phyloP scores from a whole-genome alignment of 1,140 invertebrate species.

The Belonocnema kinseyi region DNA sequence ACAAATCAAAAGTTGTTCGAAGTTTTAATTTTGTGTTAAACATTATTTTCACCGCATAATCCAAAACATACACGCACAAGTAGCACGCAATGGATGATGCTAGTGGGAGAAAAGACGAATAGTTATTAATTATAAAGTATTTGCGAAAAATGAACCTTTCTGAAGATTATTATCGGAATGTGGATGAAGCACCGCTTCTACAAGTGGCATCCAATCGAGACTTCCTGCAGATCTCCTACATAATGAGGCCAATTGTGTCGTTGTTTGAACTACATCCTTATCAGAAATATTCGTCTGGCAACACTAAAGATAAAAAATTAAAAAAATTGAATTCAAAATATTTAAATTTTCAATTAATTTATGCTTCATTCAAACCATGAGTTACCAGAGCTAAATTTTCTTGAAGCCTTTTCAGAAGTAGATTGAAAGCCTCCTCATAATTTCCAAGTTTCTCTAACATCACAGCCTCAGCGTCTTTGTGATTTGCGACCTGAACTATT shows the following conservation, averaged over 20 bases:
- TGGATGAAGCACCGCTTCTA: conserved; percentile 67
- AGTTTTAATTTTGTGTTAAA: too few species aligned
- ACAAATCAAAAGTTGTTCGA: too few species aligned
- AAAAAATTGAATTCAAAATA: neutral
- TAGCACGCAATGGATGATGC: too few species aligned
- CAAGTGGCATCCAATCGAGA: conserved; percentile 71
- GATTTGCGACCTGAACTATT: conserved; percentile 65
- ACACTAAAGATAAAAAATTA: conserved; percentile 43
- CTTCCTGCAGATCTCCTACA: conserved; percentile 70
- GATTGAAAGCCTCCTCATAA: conserved; percentile 70
- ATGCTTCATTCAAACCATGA: neutral
- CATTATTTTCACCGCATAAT: too few species aligned
- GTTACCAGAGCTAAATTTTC: conserved; percentile 59
- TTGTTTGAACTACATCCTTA: conserved; percentile 59
- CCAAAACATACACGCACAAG: too few species aligned
- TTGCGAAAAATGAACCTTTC: conserved; percentile 52
- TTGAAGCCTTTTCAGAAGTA: conserved; percentile 64
- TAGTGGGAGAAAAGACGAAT: too few species aligned
- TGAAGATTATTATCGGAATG: conserved; percentile 59
- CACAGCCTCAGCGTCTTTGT: conserved; percentile 68
- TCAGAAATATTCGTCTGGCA: conserved; percentile 53
- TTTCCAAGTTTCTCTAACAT: conserved; percentile 72
- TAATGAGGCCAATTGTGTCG: conserved; percentile 64
- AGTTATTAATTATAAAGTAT: conserved; percentile 5
- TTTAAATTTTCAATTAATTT: too few species aligned